Evolutionary conservation across 2,113 vertebrate genomes (phyloP).

Genomic region (Neogobius melanostomus): DNA sequence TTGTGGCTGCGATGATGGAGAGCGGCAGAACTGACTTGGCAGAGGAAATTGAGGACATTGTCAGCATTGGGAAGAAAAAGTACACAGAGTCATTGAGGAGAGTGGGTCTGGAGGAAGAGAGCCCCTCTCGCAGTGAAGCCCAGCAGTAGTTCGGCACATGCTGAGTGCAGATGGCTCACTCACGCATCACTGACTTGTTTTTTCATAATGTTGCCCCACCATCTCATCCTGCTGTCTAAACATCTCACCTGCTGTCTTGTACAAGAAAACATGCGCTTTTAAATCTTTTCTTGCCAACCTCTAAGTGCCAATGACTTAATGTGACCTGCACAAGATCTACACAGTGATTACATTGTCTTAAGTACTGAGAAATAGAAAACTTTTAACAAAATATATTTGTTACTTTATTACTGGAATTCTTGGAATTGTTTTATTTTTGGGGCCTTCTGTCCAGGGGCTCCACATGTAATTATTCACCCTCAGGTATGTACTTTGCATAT

Average conservation of each 20-base stretch:
- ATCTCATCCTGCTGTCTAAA: constrained; percentile 37
- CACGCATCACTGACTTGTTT: constrained; percentile 47
- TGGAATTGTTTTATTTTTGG: background rate
- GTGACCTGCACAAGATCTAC: constrained; percentile 4
- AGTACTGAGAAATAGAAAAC: too few species aligned
- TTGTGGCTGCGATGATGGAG: constrained; percentile 82
- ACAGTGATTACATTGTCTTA: background rate
- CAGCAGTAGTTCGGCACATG: constrained; percentile 43
- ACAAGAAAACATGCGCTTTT: constrained; percentile 11
- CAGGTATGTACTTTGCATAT: background rate
- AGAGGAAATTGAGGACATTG: constrained; percentile 84
- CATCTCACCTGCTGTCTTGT: constrained; percentile 23
- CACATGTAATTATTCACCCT: background rate
- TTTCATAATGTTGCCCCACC: constrained; percentile 30
- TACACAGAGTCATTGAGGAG: constrained; percentile 85
- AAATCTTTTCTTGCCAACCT: background rate
- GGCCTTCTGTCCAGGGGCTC: background rate
- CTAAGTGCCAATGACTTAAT: constrained; percentile 2
- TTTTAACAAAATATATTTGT: background rate
- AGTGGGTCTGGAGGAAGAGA: constrained; percentile 79
- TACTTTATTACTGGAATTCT: background rate
- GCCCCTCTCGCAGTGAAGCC: constrained; percentile 31
- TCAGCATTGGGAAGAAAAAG: constrained; percentile 85
- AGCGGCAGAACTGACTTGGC: constrained; percentile 87
- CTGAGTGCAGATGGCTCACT: constrained; percentile 56